Evolutionary conservation across 2,797 vertebrate species (phyloP).

Genomic region (Arctocebus calabarensis): DNA sequence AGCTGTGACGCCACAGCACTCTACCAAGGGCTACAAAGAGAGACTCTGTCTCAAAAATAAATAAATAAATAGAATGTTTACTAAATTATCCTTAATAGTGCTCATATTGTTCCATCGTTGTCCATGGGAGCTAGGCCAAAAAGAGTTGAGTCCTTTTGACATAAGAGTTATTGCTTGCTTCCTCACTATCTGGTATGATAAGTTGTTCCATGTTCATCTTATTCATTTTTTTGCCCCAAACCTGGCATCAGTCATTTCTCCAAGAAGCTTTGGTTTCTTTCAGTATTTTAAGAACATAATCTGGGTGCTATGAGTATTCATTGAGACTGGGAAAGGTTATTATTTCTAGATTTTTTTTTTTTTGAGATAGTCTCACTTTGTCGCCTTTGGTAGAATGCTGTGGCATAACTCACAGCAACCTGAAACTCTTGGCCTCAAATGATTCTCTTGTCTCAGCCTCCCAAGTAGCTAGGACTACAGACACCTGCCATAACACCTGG

Average conservation of each 20-base stretch:
- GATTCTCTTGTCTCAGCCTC: too few species aligned
- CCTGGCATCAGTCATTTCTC: slow-evolving; percentile 14
- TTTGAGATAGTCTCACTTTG: too few species aligned
- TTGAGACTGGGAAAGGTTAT: not conserved
- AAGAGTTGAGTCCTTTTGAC: slow-evolving; percentile 21
- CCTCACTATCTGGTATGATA: not conserved
- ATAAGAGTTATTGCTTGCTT: not conserved
- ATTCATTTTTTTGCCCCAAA: slow-evolving; percentile 30
- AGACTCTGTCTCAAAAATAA: too few species aligned
- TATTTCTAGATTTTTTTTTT: slow-evolving; percentile 32
- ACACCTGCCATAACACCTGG: too few species aligned
- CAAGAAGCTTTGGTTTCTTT: slow-evolving; percentile 54
- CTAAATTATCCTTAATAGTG: slow-evolving; percentile 36
- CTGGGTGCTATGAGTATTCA: not conserved
- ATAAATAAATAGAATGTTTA: slow-evolving; percentile 30
- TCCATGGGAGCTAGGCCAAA: not conserved
- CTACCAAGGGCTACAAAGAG: too few species aligned
- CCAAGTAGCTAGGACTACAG: too few species aligned
- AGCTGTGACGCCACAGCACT: too few species aligned
- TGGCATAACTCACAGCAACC: too few species aligned
- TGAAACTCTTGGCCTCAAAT: too few species aligned
- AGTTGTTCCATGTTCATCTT: not conserved
- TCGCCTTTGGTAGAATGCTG: too few species aligned
- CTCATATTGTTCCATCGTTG: slow-evolving; percentile 13
- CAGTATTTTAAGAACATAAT: not conserved